Evolutionary conservation across 2,888 invertebrate species (phyloP), one percentile per base, ranked within the genome.

Genomic region (Tortrix viridana): DNA sequence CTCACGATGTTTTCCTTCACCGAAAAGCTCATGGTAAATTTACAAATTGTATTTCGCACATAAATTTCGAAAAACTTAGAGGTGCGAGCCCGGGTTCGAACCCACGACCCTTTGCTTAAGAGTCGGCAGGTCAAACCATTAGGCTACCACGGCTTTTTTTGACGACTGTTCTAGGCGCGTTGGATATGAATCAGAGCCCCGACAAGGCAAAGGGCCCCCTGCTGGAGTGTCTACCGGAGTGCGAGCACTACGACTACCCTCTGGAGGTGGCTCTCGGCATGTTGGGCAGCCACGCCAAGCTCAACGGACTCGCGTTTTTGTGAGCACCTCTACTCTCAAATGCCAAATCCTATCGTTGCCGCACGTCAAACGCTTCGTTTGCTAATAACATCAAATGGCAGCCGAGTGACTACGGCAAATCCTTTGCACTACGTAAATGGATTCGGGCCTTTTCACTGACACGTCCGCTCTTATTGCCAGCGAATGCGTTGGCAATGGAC

Each of bases 251-350:
- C 70, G 89, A 91, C 41, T 96, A 95, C 75, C 92, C 93, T 0
- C 79, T 94, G 9, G 95, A 95, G 78, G 93, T 93, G n/a, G 95
- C 95, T 0, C 82, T 93, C 67, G 95, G 95, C 0, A 78, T 82
- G 22, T 76, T 95, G 41, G 90, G 93, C 18, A 77, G 79, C 3
- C 82, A 87, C 41, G 78, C 89, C 32, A 83, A 89, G 0, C 74
- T 87, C 3, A 89, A 84, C 44, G 88, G 87, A 5, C 73, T 89
- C n/a, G 80, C 84, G 0, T 92, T 93, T 68, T 92, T 89, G 94
- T 94, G 78, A 91, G 93, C 84, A 71, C 20, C 14, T 53, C 19
- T 19, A 22, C n/a, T 20, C 18, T 38, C 5, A 1, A 46, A 32
- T 18, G 43, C 18, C 9, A 44, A 32, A 32, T 3, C 32, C 9